Evolutionary conservation across 2,113 vertebrate genomes (phyloP).

Genomic region (Hippotragus niger): DNA sequence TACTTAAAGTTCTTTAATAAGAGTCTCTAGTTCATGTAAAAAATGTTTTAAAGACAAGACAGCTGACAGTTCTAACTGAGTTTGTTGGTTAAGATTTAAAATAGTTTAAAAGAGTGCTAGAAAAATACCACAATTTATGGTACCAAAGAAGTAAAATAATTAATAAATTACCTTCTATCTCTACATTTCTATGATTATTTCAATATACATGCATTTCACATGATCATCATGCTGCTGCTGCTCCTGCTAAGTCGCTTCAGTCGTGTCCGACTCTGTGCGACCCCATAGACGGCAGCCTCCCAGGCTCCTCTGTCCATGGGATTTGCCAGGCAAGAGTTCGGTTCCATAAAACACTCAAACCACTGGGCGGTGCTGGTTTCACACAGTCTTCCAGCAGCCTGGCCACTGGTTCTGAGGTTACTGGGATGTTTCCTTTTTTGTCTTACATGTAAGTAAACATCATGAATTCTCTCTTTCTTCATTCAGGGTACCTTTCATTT

Average conservation of each 20-base stretch:
- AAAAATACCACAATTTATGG: not conserved
- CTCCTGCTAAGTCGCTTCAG: no score
- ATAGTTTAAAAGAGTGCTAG: not conserved
- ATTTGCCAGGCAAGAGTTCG: no score
- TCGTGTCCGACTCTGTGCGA: no score
- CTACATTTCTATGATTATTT: not conserved
- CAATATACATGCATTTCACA: not conserved
- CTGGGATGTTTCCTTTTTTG: not conserved
- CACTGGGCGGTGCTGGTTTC: accelerated
- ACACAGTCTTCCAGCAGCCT: not conserved
- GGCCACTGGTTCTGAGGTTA: not conserved
- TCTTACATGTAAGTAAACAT: not conserved
- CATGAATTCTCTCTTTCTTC: not conserved
- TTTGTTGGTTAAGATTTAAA: not conserved
- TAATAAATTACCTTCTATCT: not conserved
- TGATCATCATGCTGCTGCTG: not conserved
- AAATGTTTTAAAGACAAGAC: not conserved
- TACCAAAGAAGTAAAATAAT: not conserved
- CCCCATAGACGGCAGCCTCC: no score
- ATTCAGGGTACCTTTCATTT: not conserved
- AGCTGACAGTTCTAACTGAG: not conserved
- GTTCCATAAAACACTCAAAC: not conserved
- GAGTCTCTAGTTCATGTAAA: not conserved
- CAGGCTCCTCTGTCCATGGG: no score
- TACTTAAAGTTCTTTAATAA: not conserved